Evolutionary conservation across 23 tunicate genomes (phyloP), one percentile per base, ranked within the genome.

Genomic region (Botrylloides violaceus): DNA sequence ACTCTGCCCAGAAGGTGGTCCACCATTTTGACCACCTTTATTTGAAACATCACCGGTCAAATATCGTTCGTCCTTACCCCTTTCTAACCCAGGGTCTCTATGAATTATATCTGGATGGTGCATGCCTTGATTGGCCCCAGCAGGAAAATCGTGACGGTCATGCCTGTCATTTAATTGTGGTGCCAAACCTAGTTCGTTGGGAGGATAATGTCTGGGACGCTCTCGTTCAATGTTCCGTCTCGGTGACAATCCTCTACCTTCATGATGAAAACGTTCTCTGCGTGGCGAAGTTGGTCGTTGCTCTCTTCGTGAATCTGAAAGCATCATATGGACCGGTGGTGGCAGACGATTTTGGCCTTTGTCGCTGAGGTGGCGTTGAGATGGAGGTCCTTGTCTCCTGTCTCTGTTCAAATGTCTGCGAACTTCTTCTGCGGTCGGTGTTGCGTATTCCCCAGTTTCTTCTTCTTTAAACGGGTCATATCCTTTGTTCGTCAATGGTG

Each of bases 361-460:
- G 15, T 47, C 59, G 33, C 58, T 71, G 3, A 80, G 83, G 37
- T 34, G 50, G 12, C 32, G 65, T 36, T 61, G 60, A 2, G 64
- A 71, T n/a, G 76, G 76, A 1, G 59, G 58, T 33, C 36, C 63
- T 4, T 24, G 76, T 39, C 66, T 71, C 73, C 81, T 77, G 21
- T 71, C 36, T 79, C 32, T 33, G 26, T 37, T 43, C 36, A 27
- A 2, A 68, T 68, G 74, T 34, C 79, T 66, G 53, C 77, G 83
- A 34, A 79, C 39, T 34, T 85, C 94, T 20, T 79, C 94, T 18
- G 83, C 72, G 0, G 94, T 32, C 6, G 94, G 94, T 2, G 74
- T 71, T 47, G 94, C 94, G 66, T 79, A 85, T 34, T 78, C 57
- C 32, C 79, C 94, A 2, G 71, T 84, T 0, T 85, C 94, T 24